These are phyloP conservation scores for Plectropomus leopardus DNA, from an alignment of 2,113 vertebrate genomes.

Conservation along the genomic window DNA sequence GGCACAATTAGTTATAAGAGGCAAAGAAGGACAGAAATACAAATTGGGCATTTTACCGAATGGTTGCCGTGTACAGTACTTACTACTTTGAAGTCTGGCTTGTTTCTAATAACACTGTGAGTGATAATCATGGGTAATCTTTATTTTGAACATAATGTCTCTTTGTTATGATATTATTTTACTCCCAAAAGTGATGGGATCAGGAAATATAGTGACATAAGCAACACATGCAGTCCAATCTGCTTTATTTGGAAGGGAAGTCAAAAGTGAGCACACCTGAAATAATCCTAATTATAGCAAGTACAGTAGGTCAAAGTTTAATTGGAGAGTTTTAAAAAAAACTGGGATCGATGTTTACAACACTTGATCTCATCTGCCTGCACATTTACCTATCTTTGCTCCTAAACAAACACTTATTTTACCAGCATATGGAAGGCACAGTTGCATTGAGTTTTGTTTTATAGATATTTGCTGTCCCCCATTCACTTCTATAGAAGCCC, in stretches of 20 bases:
- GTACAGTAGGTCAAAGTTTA: not conserved
- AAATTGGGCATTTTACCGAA: slow-evolving; percentile 45
- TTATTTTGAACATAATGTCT: not conserved
- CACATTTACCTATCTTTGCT: not conserved
- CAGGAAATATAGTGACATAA: not conserved
- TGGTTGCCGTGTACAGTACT: slow-evolving; percentile 4
- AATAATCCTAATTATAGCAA: not conserved
- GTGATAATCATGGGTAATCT: not conserved
- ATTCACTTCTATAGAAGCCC: too few relatives aligned
- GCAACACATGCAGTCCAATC: not conserved
- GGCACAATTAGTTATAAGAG: slow-evolving; percentile 58
- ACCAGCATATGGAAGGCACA: too few relatives aligned
- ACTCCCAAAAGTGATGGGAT: not conserved
- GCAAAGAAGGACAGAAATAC: slow-evolving; percentile 43
- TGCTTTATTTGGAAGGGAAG: not conserved
- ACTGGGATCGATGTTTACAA: not conserved
- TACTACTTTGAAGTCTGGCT: slow-evolving; percentile 1
- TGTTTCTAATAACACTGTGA: not conserved
- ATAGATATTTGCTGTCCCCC: too few relatives aligned
- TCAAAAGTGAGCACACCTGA: not conserved
- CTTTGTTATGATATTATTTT: not conserved
- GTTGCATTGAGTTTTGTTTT: not conserved
- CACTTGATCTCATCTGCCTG: not conserved
- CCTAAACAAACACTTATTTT: not conserved
- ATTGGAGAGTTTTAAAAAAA: not conserved